Conservation (phyloP, 2,797 vertebrate species). For the Borostomias antarcticus region DNA sequence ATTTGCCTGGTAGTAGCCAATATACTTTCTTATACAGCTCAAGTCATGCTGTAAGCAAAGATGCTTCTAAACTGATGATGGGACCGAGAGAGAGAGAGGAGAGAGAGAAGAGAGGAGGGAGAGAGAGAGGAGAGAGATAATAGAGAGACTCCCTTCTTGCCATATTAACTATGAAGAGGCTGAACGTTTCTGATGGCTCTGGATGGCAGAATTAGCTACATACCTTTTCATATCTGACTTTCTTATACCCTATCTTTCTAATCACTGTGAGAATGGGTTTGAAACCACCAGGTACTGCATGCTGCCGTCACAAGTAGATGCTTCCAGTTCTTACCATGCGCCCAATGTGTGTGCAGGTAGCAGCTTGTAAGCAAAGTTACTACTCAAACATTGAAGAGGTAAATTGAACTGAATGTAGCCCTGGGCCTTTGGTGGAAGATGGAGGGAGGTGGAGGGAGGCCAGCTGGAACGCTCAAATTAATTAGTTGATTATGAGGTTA, state of each 20-base stretch:
- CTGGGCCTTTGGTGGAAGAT: neutral
- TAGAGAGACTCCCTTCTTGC: neutral
- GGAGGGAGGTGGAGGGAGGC: neutral
- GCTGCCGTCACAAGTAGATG: neutral
- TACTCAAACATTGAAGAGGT: conserved; percentile 6
- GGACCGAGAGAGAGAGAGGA: neutral
- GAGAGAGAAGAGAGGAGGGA: too few relatives aligned
- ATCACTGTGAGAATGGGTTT: neutral
- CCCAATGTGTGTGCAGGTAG: neutral
- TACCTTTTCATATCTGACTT: too few relatives aligned
- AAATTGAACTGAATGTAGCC: neutral
- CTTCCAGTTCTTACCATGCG: neutral
- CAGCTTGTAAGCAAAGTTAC: conserved; percentile 7
- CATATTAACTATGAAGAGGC: too few relatives aligned
- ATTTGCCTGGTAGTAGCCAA: too few relatives aligned
- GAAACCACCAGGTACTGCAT: neutral
- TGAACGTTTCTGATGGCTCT: too few relatives aligned
- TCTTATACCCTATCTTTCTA: neutral
- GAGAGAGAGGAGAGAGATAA: neutral
- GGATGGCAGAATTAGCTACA: too few relatives aligned
- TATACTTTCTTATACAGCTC: too few relatives aligned
- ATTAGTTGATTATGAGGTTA: neutral
- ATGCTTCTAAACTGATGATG: too few relatives aligned
- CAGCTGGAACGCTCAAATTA: neutral
- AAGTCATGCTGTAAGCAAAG: too few relatives aligned